phyloP scores from a whole-genome alignment of 2,888 invertebrate species.

The Penaeus monodon region DNA sequence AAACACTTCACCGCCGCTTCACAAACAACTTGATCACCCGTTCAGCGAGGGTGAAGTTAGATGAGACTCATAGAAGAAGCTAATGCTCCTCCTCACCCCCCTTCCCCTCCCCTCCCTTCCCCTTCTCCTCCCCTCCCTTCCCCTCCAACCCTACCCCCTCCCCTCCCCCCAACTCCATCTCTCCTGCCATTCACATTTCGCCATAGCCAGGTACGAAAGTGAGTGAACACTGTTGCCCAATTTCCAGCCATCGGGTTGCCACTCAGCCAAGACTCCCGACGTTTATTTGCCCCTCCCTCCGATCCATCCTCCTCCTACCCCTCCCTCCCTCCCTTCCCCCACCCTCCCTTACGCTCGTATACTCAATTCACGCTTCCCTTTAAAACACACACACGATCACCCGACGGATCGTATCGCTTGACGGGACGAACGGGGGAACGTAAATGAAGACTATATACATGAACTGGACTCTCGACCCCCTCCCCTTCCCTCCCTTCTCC shows the following conservation, averaged over 20 bases:
- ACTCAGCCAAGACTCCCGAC: not conserved
- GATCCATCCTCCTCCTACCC: not conserved
- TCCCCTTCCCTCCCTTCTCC: not conserved
- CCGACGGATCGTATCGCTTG: no score
- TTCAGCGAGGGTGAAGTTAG: no score
- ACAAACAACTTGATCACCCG: no score
- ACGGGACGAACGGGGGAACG: no score
- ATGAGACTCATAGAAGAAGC: no score
- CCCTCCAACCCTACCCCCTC: not conserved
- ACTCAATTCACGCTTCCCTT: no score
- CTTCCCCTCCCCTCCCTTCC: not conserved
- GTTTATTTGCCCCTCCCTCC: not conserved
- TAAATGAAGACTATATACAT: no score
- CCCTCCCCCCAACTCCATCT: not conserved
- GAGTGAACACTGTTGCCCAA: conserved; percentile 20
- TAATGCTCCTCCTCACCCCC: conserved; percentile 1
- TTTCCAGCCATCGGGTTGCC: conserved; percentile 9
- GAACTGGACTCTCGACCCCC: no score
- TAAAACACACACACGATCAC: no score
- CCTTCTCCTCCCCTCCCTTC: not conserved
- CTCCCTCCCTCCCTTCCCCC: no score
- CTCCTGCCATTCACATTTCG: conserved; percentile 10
- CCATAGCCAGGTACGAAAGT: conserved; percentile 30
- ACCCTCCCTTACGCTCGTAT: no score
- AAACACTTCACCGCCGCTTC: no score